Percentiles rank a stretch among this genome's conserved stretches.
Conservation (phyloP, 2,888 invertebrate species). For the Agrotis exclamationis region DNA sequence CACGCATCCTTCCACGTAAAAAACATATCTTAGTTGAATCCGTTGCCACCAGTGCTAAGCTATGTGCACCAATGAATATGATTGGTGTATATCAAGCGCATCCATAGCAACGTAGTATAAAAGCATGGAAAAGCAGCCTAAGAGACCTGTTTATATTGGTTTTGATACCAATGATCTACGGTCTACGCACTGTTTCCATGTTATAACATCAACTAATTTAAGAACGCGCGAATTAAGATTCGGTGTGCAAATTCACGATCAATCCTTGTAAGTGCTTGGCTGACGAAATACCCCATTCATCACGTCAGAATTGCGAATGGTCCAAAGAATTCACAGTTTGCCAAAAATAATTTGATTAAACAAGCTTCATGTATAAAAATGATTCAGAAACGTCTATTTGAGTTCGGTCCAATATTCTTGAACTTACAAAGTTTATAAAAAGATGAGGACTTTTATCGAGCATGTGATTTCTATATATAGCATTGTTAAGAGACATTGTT, state of each 20-base stretch:
- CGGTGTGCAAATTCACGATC: conserved; percentile 2
- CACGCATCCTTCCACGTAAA: too few species aligned
- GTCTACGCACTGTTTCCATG: neutral
- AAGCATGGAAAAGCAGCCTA: too few species aligned
- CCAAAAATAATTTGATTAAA: conserved; percentile 51
- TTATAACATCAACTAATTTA: neutral
- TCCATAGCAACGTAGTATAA: too few species aligned
- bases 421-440: conserved; percentile 13
- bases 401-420: conserved; percentile 24
- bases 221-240: neutral
- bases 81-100: too few species aligned
- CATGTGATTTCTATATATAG: conserved; percentile 43
- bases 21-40: too few species aligned
- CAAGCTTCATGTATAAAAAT: conserved; percentile 32
- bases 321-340: conserved; percentile 20
- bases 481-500: neutral
- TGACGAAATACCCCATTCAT: conserved; percentile 21
- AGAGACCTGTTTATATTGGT: neutral
- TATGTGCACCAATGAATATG: too few species aligned
- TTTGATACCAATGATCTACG: too few species aligned
- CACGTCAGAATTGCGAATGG: conserved; percentile 23
- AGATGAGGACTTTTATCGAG: conserved; percentile 9
- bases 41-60: too few species aligned
- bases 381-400: conserved; percentile 48
- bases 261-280: conserved; percentile 1